These are phyloP conservation scores for Tineola bisselliella DNA, from an alignment of 2,888 invertebrate genomes.

Conservation along the genomic window DNA sequence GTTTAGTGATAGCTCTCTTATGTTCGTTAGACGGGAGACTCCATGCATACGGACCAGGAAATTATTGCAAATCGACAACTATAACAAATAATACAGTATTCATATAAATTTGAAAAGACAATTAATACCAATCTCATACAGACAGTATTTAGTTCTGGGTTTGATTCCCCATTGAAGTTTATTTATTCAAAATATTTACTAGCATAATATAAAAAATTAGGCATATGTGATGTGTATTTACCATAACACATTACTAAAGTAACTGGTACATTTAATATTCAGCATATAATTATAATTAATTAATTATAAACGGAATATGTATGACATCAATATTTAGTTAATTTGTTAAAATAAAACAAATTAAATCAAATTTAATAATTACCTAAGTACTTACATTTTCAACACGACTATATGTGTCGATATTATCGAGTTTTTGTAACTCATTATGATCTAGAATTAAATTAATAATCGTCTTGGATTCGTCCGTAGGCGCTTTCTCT, in stretches of 20 bases:
- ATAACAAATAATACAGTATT: slow-evolving; percentile 30
- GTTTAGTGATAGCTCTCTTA: slow-evolving; percentile 84
- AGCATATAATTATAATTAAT: neutral
- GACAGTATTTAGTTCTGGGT: too few relatives aligned
- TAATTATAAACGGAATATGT: neutral
- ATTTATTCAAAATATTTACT: too few relatives aligned
- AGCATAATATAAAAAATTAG: too few relatives aligned
- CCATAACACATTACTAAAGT: too few relatives aligned
- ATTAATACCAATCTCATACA: too few relatives aligned
- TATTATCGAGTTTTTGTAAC: slow-evolving; percentile 85
- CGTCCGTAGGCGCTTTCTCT: slow-evolving; percentile 75
- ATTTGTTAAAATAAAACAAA: too few relatives aligned
- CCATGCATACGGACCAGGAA: slow-evolving; percentile 89
- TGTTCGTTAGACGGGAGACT: slow-evolving; percentile 79
- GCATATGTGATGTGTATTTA: too few relatives aligned
- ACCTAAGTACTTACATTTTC: slow-evolving; percentile 70
- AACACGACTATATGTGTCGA: slow-evolving; percentile 82
- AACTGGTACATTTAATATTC: too few relatives aligned
- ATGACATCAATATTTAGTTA: too few relatives aligned
- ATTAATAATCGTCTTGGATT: slow-evolving; percentile 73
- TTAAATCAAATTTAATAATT: neutral
- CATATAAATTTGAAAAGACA: too few relatives aligned
- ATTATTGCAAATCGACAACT: slow-evolving; percentile 89
- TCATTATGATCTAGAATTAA: slow-evolving; percentile 88
- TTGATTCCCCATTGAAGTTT: too few relatives aligned